Conservation (phyloP, 2,113 vertebrate species). For the Alligator sinensis region DNA sequence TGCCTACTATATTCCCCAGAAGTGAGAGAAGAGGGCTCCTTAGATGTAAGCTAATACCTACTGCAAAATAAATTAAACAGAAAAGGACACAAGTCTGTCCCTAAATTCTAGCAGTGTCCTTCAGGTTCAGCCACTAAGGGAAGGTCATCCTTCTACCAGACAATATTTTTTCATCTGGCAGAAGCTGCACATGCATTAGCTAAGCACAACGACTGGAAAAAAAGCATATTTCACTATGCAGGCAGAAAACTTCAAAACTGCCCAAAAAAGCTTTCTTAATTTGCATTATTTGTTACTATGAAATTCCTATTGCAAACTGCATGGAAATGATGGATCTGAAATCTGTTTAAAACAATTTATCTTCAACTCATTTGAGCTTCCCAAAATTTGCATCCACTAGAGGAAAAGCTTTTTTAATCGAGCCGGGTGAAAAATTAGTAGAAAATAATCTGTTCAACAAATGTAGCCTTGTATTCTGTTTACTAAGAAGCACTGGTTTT, state of each 20-base stretch:
- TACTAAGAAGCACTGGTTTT: not conserved
- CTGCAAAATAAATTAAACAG: rapidly evolving
- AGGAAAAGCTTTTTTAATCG: not conserved
- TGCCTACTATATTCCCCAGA: not conserved
- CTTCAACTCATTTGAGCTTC: not conserved
- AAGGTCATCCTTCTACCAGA: not conserved
- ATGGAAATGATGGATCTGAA: constrained; percentile 27
- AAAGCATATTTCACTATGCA: no score
- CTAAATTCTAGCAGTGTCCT: rapidly evolving
- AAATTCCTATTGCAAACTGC: not conserved
- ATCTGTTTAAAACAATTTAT: rapidly evolving
- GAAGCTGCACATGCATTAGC: not conserved
- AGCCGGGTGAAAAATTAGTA: not conserved
- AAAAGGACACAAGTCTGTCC: rapidly evolving
- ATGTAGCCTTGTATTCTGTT: constrained; percentile 5
- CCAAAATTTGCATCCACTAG: not conserved
- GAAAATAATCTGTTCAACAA: not conserved
- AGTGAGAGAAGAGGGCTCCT: rapidly evolving
- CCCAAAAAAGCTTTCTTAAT: not conserved
- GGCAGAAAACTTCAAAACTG: not conserved
- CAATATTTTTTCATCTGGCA: not conserved
- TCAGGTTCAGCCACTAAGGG: not conserved
- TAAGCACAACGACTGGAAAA: no score
- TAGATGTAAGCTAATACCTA: rapidly evolving
- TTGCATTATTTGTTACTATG: not conserved